Base-by-base conservation (phyloP, 1,140 invertebrate genomes). In the Cydia fagiglandana region DNA sequence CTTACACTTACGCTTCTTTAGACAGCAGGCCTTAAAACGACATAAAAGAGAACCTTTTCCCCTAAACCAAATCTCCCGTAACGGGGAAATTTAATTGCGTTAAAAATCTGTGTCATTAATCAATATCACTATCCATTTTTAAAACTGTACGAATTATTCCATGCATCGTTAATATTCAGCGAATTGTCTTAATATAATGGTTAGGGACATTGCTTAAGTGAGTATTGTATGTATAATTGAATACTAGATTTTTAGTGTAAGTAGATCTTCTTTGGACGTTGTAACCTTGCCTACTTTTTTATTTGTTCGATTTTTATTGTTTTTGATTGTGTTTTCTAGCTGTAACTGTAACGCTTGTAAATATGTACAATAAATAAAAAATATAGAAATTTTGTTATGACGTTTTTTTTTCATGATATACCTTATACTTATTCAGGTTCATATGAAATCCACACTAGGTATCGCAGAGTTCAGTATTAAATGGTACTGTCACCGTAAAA, bases 351-450 rank as follows among this genome's bases (percentile, higher is more conserved):
- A 84, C 78, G 81, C 83, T 88, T 90, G 88, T 90, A 90, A 86
- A 90, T 90, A 90, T 90, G 88, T 90, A 90, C 84, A 88, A 87
- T 90, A 88, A 90, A 90, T 79, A 68, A 74, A 75, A 73, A 61
- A 61, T 61, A 61, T 61, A 10, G 56, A 61, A 24, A 61, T 24
- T 61, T 56, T 24, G 4, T 61, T 12, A n/a, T 4, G 9, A 61
- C 1, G 4, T 53, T 53, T 13, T 53, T 79, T 66, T 68, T 73
- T 73, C 61, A 73, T 15, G 10, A 41, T 41, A 15, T 73, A 38
- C 30, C 73, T 28, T 61, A 24, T n/a, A 30, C 30, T 4, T 34
- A 28, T 61, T n/a, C 15, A 50, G 13, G 47, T 15, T 34, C 34
- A 50, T 9, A 13, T 50, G 15, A 13, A n/a, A 17, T 56, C 5